Evolutionary conservation across 2,797 vertebrate genomes (phyloP).

Genomic region (Chlorospingus semifuscus): DNA sequence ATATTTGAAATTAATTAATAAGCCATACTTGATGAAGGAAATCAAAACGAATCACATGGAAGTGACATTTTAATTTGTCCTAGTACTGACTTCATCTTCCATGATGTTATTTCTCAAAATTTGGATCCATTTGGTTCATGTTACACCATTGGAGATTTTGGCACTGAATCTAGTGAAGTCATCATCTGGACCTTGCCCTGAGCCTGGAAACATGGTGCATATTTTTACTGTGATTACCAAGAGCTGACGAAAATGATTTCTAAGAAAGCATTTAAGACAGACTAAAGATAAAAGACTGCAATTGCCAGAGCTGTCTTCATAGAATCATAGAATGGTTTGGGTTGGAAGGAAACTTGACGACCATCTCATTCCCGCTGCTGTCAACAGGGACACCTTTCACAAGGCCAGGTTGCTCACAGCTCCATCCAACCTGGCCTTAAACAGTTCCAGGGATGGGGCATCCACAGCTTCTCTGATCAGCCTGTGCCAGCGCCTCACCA

Average conservation of each 20-base stretch:
- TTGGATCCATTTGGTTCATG: background rate
- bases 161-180: background rate
- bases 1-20: background rate
- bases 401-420: background rate
- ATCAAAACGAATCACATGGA: background rate
- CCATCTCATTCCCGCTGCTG: background rate
- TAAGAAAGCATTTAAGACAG: background rate
- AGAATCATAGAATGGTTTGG: background rate
- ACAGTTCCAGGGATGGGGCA: background rate
- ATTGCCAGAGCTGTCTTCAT: background rate
- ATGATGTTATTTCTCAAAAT: background rate
- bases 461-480: background rate
- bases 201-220: background rate
- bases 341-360: background rate
- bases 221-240: background rate
- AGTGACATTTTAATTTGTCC: background rate
- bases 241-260: background rate
- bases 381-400: background rate
- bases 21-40: background rate
- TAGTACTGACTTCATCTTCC: background rate
- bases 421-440: background rate
- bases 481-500: background rate
- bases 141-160: background rate
- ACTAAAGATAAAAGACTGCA: background rate
- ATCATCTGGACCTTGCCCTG: background rate